Conservation (phyloP, 2,888 invertebrate species). For the Drosophila peninsularis region DNA sequence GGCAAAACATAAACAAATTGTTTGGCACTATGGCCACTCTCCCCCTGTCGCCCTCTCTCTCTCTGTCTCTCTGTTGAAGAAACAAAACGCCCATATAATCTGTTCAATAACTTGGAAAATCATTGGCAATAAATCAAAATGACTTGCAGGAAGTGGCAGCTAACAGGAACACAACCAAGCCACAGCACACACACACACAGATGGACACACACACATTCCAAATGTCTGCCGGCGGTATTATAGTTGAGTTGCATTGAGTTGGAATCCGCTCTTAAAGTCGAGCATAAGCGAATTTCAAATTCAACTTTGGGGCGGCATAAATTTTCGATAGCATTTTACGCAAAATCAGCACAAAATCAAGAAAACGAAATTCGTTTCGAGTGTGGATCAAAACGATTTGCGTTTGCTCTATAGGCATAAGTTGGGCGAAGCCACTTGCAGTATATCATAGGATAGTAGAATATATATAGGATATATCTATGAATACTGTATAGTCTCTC, state of each 20-base stretch:
- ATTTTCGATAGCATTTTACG: conserved; percentile 66
- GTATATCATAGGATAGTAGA: too few species aligned
- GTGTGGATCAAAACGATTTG: background rate
- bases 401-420: conserved; percentile 16
- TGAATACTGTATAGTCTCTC: too few species aligned
- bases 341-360: conserved; percentile 74
- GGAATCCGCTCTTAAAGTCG: conserved; percentile 51
- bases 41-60: background rate
- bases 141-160: conserved; percentile 75
- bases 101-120: conserved; percentile 84
- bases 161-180: conserved; percentile 35
- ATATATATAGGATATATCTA: too few species aligned
- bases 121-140: conserved; percentile 83
- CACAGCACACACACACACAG: conserved; percentile 12
- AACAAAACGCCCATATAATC: conserved; percentile 80
- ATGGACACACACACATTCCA: conserved; percentile 12
- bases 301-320: conserved; percentile 75
- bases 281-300: conserved; percentile 66
- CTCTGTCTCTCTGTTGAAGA: conserved; percentile 24
- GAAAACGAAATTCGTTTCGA: conserved; percentile 12
- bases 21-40: conserved; percentile 50
- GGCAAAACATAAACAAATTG: conserved; percentile 74
- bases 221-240: conserved; percentile 40
- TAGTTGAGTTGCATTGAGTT: conserved; percentile 52
- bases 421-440: too few species aligned